phyloP scores from a whole-genome alignment of 1,140 invertebrate species.

The Diploscapter pachys region DNA sequence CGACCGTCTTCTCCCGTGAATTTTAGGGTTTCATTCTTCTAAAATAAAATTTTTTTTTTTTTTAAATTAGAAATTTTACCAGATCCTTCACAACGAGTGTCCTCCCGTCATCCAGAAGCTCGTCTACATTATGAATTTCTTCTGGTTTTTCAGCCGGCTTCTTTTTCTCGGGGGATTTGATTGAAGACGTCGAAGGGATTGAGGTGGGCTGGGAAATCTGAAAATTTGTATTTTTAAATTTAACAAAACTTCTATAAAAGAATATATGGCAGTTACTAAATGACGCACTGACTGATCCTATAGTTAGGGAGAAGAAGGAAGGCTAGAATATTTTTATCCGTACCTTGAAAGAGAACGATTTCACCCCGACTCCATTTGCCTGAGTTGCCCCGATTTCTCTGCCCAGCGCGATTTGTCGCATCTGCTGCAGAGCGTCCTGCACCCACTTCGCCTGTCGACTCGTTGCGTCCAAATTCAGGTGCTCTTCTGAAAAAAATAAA shows the following conservation, averaged over 20 bases:
- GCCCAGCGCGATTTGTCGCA: conserved; percentile 3
- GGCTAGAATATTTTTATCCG: neutral
- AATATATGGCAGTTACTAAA: neutral
- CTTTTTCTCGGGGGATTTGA: no score
- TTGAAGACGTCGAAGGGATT: no score
- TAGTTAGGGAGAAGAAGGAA: neutral
- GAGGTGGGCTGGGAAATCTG: no score
- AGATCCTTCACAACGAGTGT: no score
- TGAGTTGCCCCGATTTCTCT: neutral
- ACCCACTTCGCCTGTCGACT: conserved; percentile 16
- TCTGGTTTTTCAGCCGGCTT: no score
- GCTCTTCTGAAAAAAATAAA: neutral
- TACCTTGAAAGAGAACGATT: conserved; percentile 18
- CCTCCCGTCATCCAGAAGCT: no score
- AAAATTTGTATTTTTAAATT: neutral
- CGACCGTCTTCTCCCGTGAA: no score
- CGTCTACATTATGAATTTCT: no score
- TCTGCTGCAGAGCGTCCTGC: conserved; percentile 18
- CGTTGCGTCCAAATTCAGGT: conserved; percentile 7
- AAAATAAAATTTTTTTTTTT: neutral
- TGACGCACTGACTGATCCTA: neutral
- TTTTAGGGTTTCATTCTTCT: conserved; percentile 1
- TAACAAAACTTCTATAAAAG: neutral
- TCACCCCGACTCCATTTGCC: neutral
- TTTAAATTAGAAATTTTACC: no score